Evolutionary conservation across 2,888 invertebrate species (phyloP), one percentile per base, ranked within the genome.

Genomic region (Aphidoletes aphidimyza): DNA sequence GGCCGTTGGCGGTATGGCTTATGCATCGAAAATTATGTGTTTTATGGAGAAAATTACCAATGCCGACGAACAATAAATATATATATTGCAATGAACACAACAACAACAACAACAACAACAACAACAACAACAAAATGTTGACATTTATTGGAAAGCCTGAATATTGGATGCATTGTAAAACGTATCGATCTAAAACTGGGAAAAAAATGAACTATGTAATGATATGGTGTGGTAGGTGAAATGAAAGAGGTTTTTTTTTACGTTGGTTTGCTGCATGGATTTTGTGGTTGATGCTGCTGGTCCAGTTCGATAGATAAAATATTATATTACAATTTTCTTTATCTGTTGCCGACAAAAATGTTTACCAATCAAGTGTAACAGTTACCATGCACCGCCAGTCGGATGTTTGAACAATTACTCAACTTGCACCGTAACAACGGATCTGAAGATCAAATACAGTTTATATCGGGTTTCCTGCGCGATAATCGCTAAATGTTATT

Each of bases 401-500:
- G 69, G 69, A 69, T 69, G 34, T 69, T n/a, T 34, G 30, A 69
- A 69, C 69, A 69, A 69, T 69, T 69, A 69, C 17, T 69, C 14
- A 69, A 69, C 30, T 26, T 54, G 30, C 34, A 69, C 69, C 14
- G 14, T 5, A 8, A n/a, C 69, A 14, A 69, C 30, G 69, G 69
- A 69, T 30, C 69, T 54, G 26, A n/a, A n/a, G n/a, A 54, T 69
- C 69, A 54, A 54, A 54, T 54, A 22, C 54, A 14, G n/a, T n/a
- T 69, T 14, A 30, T 30, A 69, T 69, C 69, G 14, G 69, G 37
- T 81, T 81, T 81, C 81, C 81, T 37, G 81, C 17, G 14, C 69
- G 81, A 81, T 81, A n/a, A 81, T 81, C 81, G 36, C 37, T 26
- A 81, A 81, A 81, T 81, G 81, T 37, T 81, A 81, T 81, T 81